Base-by-base conservation (phyloP, 2,113 vertebrate species). In the Cochlearius cochlearius region DNA sequence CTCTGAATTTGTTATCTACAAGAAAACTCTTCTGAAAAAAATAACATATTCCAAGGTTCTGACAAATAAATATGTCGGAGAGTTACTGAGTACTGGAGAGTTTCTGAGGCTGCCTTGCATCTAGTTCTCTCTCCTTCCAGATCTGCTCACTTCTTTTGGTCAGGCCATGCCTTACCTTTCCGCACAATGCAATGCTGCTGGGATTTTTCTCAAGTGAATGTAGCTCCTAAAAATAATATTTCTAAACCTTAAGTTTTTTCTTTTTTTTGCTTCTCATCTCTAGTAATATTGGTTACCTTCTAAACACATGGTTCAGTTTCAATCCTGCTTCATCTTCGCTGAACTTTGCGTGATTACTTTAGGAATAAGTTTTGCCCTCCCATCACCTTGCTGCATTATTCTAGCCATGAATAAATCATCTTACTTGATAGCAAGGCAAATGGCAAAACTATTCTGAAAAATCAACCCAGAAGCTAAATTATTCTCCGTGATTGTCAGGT, bases 351-450 rank as follows among this genome's bases (percentile, higher is more conserved):
- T 21, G 71, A 39, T 69, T 41, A 49, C 52, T 56, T 50, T 11
- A 66, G 36, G 43, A 86, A 4, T 27, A 67, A 27, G 9, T 50
- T 63, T 66, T 73, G 21, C 58, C 29, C 4, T 52, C 32, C 32
- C 62, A 38, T 69, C 43, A 34, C 30, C 34, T 38, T 36, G 34
- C 58, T 34, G 38, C n/a, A 18, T 52, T 53, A 27, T 50, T 82
- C 41, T 88, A 39, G 13, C 34, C 26, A 36, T 14, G 68, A 89
- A 74, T 41, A 27, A 15, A 60, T 10, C 32, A 7, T 88, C 98
- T 98, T 88, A 98, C 98, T 98, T 75, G 97, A 80, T 86, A 98
- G 80, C 81, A 98, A 95, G 41, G 96, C 78, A 62, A 98, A 77
- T 12, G 97, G 97, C 17, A 98, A 96, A 45, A 98, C 85, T 53